Conservation (phyloP, 2,888 invertebrate genomes). For the Thereva nobilitata region DNA sequence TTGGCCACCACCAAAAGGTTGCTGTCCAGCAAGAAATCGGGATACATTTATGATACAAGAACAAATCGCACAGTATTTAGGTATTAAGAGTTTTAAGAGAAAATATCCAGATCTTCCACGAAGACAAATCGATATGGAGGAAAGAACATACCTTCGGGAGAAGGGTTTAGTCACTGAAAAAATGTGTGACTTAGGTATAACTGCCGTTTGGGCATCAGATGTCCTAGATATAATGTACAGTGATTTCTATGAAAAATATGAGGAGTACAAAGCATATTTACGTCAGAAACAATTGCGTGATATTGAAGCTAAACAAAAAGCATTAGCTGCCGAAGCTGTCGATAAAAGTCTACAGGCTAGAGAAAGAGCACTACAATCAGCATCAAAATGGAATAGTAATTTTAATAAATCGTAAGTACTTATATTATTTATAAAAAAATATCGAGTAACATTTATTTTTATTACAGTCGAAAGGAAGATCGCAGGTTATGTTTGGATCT, state of each 20-base stretch:
- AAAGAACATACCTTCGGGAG: slow-evolving; percentile 84
- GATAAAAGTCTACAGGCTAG: slow-evolving; percentile 63
- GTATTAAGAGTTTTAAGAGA: slow-evolving; percentile 94
- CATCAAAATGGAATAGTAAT: slow-evolving; percentile 85
- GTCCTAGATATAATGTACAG: slow-evolving; percentile 93
- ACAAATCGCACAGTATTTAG: slow-evolving; percentile 92
- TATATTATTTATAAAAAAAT: not conserved
- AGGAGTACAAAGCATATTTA: slow-evolving; percentile 75
- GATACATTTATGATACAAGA: slow-evolving; percentile 95
- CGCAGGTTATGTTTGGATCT: slow-evolving; percentile 86
- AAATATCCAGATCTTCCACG: slow-evolving; percentile 89
- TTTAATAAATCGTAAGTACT: slow-evolving; percentile 68
- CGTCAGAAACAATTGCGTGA: slow-evolving; percentile 68
- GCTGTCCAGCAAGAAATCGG: slow-evolving; percentile 61
- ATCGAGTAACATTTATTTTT: not conserved
- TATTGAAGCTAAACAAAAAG: slow-evolving; percentile 69
- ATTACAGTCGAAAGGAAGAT: slow-evolving; percentile 66
- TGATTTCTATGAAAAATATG: slow-evolving; percentile 94
- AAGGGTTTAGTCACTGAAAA: slow-evolving; percentile 84
- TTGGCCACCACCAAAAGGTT: slow-evolving; percentile 74
- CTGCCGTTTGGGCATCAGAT: slow-evolving; percentile 89
- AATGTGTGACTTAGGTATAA: slow-evolving; percentile 91
- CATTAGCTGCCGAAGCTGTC: slow-evolving; percentile 57
- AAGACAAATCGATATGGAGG: slow-evolving; percentile 85
- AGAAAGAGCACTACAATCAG: slow-evolving; percentile 81